phyloP scores from a whole-genome alignment of 2,888 invertebrate genomes.

The Tyria jacobaeae region DNA sequence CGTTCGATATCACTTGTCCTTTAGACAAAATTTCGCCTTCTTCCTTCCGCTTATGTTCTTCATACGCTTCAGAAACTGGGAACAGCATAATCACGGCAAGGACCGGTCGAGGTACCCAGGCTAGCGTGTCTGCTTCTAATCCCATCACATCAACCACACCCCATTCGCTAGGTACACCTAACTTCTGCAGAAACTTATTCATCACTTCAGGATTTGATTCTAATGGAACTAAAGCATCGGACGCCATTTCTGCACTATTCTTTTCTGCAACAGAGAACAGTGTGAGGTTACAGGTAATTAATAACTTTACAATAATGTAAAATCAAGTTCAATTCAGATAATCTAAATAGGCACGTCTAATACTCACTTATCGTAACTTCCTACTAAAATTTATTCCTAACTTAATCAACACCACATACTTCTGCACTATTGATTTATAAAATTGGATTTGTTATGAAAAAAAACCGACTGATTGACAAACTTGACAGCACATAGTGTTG shows the following conservation, averaged over 20 bases:
- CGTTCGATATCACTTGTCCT: slow-evolving; percentile 88
- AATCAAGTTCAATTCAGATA: too few species aligned
- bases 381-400: neutral
- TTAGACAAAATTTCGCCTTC: slow-evolving; percentile 88
- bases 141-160: slow-evolving; percentile 97
- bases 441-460: neutral
- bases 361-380: neutral
- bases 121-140: slow-evolving; percentile 94
- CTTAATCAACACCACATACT: neutral
- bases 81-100: slow-evolving; percentile 95
- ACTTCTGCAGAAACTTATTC: slow-evolving; percentile 91
- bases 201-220: slow-evolving; percentile 89
- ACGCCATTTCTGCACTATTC: slow-evolving; percentile 70
- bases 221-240: slow-evolving; percentile 78
- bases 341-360: neutral
- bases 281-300: slow-evolving; percentile 65
- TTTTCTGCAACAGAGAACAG: slow-evolving; percentile 37
- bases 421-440: neutral
- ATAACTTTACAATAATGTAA: neutral
- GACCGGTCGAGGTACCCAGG: slow-evolving; percentile 95
- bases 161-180: slow-evolving; percentile 94
- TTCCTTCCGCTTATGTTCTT: slow-evolving; percentile 89
- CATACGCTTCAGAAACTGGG: slow-evolving; percentile 93
- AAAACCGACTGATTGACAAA: neutral
- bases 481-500: neutral